Evolutionary conservation across 1,140 invertebrate species (phyloP), one percentile per base, ranked within the genome.

Genomic region (Daktulosphaira vitifoliae): DNA sequence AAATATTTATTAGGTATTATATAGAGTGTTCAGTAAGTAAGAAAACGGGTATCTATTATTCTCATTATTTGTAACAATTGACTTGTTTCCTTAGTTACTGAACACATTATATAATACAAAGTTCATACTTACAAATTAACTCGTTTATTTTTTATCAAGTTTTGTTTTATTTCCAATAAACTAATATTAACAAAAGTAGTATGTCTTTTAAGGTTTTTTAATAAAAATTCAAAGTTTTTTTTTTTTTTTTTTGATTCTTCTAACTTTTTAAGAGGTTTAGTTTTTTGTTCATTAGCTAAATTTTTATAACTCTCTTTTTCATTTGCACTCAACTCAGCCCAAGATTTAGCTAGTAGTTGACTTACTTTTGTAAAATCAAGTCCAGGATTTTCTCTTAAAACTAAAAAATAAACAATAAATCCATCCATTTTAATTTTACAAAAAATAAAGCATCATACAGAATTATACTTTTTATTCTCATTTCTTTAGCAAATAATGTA

Each of bases 251-350:
- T 15, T 67, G 44, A 53, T 44, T 67, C 26, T 38, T 51, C 38
- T 18, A 7, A 18, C 23, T 37, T 65, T 37, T 29, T 4, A 13
- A 33, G 8, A 22, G 1, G n/a, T 6, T 50, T n/a, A 16, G 44
- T 68, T 68, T 72, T 68, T 38, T 65, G 37, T 53, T 56, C 8
- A 65, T 65, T 66, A 13, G 72, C 74, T 13, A 75, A 49, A 65
- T 76, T 73, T 66, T 75, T 71, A 66, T 77, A 80, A 69, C 72
- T 73, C 39, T 74, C 73, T 64, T 75, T 77, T 66, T 78, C 75
- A 50, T 77, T 74, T 2, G 73, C 68, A 1, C 73, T 69, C 39
- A 79, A 68, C 25, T 73, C 39, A 52, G 74, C 73, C 79, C 79
- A 80, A 11, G 69, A 66, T 37, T 71, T 59, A 39, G 72, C 73